phyloP scores from a whole-genome alignment of 2,797 vertebrate species.

The Notoglanidium macrostoma region DNA sequence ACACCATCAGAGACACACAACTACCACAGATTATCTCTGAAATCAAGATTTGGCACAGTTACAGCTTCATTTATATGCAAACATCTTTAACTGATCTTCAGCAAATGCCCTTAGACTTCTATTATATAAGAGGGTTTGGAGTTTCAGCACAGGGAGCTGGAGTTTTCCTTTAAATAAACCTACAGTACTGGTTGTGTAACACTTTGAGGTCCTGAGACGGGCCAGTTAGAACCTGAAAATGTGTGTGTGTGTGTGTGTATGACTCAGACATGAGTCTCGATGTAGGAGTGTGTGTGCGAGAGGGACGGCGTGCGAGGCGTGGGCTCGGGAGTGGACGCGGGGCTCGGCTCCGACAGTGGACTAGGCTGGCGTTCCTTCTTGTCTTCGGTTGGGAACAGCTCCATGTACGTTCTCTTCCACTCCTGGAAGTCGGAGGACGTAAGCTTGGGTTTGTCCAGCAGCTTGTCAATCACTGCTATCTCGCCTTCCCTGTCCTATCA shows the following conservation, averaged over 20 bases:
- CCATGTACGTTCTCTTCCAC: conserved; percentile 94
- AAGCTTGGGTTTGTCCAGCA: conserved; percentile 91
- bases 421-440: conserved; percentile 96
- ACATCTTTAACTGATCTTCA: neutral
- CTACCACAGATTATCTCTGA: neutral
- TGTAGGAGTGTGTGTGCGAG: conserved; percentile 95
- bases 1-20: neutral
- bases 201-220: conserved; percentile 10
- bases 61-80: neutral
- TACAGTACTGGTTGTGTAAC: neutral
- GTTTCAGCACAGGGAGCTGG: neutral
- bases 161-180: conserved; percentile 13
- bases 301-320: conserved; percentile 83
- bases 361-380: conserved; percentile 76
- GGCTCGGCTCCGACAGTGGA: conserved; percentile 71
- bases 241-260: neutral
- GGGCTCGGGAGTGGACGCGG: conserved; percentile 65
- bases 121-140: conserved; percentile 1
- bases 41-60: neutral
- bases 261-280: conserved; percentile 93
- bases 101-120: neutral
- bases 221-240: conserved; percentile 4
- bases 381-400: conserved; percentile 87
- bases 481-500: conserved; percentile 97
- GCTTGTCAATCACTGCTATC: conserved; percentile 94